These are phyloP conservation scores for Pithys albifrons DNA, from an alignment of 2,113 vertebrate genomes.

Conservation along the genomic window DNA sequence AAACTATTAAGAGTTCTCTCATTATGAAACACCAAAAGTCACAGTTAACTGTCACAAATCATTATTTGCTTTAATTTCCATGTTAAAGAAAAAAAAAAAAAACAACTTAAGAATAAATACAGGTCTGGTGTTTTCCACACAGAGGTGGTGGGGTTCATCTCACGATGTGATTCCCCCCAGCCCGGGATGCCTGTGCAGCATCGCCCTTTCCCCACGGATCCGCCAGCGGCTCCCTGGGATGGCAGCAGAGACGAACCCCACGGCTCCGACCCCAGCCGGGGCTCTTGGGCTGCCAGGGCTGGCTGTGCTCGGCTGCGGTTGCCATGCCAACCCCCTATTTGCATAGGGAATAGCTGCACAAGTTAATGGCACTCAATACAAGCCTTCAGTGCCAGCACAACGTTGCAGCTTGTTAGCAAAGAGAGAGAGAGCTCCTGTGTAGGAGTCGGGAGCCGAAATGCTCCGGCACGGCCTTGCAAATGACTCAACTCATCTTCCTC, in stretches of 20 bases:
- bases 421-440: not conserved
- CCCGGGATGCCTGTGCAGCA: rapidly evolving
- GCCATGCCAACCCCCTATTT: constrained; percentile 26
- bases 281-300: not conserved
- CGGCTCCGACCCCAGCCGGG: not conserved
- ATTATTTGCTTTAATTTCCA: not conserved
- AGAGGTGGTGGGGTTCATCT: not conserved
- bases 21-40: not conserved
- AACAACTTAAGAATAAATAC: not conserved
- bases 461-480: not conserved
- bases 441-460: not conserved
- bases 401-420: not conserved
- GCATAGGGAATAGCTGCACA: not conserved
- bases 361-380: not conserved
- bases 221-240: not conserved
- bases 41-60: not conserved
- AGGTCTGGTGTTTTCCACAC: not conserved
- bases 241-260: not conserved
- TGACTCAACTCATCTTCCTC: not conserved
- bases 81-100: not conserved
- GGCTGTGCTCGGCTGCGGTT: not conserved
- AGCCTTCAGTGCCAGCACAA: not conserved
- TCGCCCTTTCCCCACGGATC: rapidly evolving
- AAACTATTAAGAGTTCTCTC: not conserved
- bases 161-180: not conserved